Evolutionary conservation across 2,797 vertebrate species (phyloP).

Genomic region (Balearica regulorum): DNA sequence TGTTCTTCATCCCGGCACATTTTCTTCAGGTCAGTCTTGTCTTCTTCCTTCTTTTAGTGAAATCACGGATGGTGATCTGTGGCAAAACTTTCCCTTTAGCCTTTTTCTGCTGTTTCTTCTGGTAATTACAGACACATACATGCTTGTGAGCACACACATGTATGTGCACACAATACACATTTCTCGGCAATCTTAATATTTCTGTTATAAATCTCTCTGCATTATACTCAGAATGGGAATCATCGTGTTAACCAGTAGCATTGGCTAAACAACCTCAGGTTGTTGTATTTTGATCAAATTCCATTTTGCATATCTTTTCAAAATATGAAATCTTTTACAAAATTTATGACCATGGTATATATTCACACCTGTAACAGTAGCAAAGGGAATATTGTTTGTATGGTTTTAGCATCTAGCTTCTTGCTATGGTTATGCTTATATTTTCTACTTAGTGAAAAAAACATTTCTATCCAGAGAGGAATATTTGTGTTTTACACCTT

Average conservation of each 20-base stretch:
- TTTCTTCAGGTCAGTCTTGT: neutral
- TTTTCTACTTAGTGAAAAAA: neutral
- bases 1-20: neutral
- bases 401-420: neutral
- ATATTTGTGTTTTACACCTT: neutral
- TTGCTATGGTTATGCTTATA: neutral
- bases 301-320: neutral
- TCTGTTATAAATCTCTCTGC: neutral
- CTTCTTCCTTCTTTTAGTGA: neutral
- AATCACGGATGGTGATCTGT: neutral
- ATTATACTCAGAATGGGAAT: neutral
- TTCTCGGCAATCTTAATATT: neutral
- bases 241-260: neutral
- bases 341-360: neutral
- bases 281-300: neutral
- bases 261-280: neutral
- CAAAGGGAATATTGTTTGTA: neutral
- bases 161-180: neutral
- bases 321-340: neutral
- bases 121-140: neutral
- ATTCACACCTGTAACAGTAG: neutral
- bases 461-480: neutral
- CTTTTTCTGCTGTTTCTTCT: neutral
- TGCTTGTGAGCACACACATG: neutral
- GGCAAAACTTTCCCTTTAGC: neutral